These are phyloP conservation scores for Linnaemya tessellans DNA, from an alignment of 2,888 invertebrate species.

Conservation along the genomic window DNA sequence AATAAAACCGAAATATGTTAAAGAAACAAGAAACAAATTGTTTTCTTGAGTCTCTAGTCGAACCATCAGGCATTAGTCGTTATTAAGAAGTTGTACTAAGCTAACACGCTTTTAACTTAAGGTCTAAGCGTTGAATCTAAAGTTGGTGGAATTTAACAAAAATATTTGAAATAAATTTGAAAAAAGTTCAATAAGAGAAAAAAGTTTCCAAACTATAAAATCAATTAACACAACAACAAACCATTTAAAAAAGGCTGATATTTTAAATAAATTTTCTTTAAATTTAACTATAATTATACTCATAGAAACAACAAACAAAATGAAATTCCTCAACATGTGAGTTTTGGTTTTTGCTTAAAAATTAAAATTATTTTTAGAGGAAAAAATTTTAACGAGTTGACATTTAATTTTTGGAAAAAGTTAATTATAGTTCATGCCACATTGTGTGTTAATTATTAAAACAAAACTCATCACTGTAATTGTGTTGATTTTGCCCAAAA, in stretches of 20 bases:
- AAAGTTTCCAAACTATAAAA: slow-evolving; percentile 27
- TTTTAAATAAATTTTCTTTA: slow-evolving; percentile 48
- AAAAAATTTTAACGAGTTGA: neutral
- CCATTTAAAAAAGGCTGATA: slow-evolving; percentile 65
- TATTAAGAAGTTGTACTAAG: slow-evolving; percentile 78
- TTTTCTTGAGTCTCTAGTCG: slow-evolving; percentile 75
- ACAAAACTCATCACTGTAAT: neutral
- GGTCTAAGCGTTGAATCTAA: slow-evolving; percentile 66
- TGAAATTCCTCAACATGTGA: slow-evolving; percentile 82
- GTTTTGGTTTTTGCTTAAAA: slow-evolving; percentile 70
- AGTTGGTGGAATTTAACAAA: slow-evolving; percentile 60
- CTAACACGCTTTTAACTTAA: slow-evolving; percentile 76
- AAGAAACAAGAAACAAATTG: slow-evolving; percentile 74
- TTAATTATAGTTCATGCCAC: neutral
- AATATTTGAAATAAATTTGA: slow-evolving; percentile 46
- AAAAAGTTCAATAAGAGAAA: slow-evolving; percentile 33
- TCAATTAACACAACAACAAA: slow-evolving; percentile 44
- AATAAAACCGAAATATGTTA: slow-evolving; percentile 60
- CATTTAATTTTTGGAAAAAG: neutral
- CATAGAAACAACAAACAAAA: slow-evolving; percentile 73
- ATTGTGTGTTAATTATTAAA: slow-evolving; percentile 19
- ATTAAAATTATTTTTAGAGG: slow-evolving; percentile 4
- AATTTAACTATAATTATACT: slow-evolving; percentile 53
- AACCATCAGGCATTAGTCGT: slow-evolving; percentile 76
- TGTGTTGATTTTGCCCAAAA: neutral